Conservation (phyloP, 1,140 invertebrate genomes). For the Agrilus planipennis region DNA sequence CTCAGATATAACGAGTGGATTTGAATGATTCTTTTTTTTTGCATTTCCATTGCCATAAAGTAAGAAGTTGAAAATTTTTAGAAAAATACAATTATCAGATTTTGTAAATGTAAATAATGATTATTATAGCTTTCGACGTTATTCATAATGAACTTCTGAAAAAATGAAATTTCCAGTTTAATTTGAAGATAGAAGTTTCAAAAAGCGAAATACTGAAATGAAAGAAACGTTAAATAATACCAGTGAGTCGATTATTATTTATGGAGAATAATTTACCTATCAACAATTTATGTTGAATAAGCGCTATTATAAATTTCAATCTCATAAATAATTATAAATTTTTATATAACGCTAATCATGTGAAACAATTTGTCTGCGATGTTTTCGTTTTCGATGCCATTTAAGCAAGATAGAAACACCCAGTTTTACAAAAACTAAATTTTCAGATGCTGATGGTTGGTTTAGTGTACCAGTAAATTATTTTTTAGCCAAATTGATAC, state of each 20-base stretch:
- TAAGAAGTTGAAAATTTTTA: neutral
- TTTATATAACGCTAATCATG: too few species aligned
- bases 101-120: neutral
- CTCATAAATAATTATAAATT: neutral
- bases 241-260: neutral
- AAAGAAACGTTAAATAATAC: neutral
- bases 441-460: too few species aligned
- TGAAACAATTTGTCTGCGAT: too few species aligned
- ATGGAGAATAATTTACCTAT: neutral
- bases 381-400: too few species aligned
- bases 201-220: neutral
- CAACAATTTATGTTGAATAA: too few species aligned
- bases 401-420: too few species aligned
- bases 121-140: neutral
- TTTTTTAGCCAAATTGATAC: too few species aligned
- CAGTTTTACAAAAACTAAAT: too few species aligned
- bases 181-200: neutral
- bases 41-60: neutral
- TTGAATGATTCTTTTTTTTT: slow-evolving; percentile 1
- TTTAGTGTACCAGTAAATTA: too few species aligned
- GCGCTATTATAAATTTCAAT: neutral
- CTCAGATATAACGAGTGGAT: neutral
- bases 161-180: neutral
- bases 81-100: neutral
- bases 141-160: neutral